Evolutionary conservation across 2,888 invertebrate genomes (phyloP), one percentile per base, ranked within the genome.

Genomic region (Lapara coniferarum): DNA sequence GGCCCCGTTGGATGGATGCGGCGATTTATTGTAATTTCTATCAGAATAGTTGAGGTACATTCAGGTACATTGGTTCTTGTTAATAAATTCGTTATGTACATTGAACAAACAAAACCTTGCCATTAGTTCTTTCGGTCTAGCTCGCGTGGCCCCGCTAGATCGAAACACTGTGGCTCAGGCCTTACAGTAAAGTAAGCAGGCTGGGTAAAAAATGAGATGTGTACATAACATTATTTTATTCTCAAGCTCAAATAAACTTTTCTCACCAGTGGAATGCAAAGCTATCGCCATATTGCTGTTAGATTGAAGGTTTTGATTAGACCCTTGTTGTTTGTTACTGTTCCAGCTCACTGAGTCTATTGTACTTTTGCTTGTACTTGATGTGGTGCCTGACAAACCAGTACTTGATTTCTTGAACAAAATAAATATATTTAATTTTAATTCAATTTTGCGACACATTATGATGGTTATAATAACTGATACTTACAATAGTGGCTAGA

Each of bases 361-460:
- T 14, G 90, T 92, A 72, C 88, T 89, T 75, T 93, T 93, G 74
- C 93, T 93, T 37, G 88, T 81, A 71, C 87, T 89, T 66, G 90
- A 88, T 58, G 81, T 75, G 14, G 79, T 75, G 12, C 81, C 85
- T 53, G 85, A 79, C 53, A 87, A 72, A 13, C 85, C 85, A 59
- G 83, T 75, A 30, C 74, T 77, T 53, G 89, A 86, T 77, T 87
- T 91, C 93, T 93, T 69, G 74, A 57, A 51, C 12, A 16, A 58
- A 66, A n/a, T 8, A 19, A 30, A 7, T 0, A 30, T 16, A 25
- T 4, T 44, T 52, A 59, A 16, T n/a, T 14, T 13, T 19, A 58
- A 44, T 19, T 30, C 13, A 2, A 7, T 37, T 51, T 51, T 46
- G 14, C 1, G 19, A 14, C 37, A 37, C 2, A 19, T 4, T 25